These are phyloP conservation scores for Bombylius major DNA, from an alignment of 2,888 invertebrate species.

Conservation along the genomic window DNA sequence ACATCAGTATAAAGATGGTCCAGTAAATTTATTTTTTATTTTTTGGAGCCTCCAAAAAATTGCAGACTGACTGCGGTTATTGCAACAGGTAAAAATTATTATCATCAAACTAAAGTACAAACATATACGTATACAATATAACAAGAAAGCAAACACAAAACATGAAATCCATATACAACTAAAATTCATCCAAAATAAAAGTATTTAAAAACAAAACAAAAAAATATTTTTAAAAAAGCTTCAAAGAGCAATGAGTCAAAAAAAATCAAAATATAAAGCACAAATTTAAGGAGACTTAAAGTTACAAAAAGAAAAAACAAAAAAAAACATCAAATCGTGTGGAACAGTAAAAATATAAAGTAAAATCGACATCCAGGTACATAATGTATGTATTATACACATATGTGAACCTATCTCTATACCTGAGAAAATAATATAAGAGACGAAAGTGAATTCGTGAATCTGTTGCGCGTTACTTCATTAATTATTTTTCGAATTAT, in stretches of 20 bases:
- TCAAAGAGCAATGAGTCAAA: too few species aligned
- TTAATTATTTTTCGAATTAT: slow-evolving; percentile 9
- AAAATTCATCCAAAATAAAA: too few species aligned
- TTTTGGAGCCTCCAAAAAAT: slow-evolving; percentile 1
- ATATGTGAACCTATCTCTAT: not conserved
- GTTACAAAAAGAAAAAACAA: too few species aligned
- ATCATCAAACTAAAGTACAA: not conserved
- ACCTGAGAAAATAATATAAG: not conserved
- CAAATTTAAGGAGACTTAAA: too few species aligned
- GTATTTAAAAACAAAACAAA: too few species aligned
- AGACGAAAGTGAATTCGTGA: slow-evolving; percentile 6
- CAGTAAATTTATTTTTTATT: not conserved
- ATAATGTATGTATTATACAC: not conserved
- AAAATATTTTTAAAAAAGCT: too few species aligned
- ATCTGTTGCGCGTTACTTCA: slow-evolving; percentile 6
- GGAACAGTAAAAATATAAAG: too few species aligned
- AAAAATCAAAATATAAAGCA: too few species aligned
- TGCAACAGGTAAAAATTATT: slow-evolving; percentile 5
- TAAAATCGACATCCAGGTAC: not conserved
- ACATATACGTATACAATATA: not conserved
- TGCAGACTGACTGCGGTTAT: slow-evolving; percentile 5
- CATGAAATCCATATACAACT: too few species aligned
- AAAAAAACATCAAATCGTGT: too few species aligned
- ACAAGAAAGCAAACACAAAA: too few species aligned
- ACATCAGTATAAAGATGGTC: not conserved